Evolutionary conservation across 2,797 vertebrate species (phyloP), one percentile per base, ranked within the genome.

Genomic region (Sylvia borin): DNA sequence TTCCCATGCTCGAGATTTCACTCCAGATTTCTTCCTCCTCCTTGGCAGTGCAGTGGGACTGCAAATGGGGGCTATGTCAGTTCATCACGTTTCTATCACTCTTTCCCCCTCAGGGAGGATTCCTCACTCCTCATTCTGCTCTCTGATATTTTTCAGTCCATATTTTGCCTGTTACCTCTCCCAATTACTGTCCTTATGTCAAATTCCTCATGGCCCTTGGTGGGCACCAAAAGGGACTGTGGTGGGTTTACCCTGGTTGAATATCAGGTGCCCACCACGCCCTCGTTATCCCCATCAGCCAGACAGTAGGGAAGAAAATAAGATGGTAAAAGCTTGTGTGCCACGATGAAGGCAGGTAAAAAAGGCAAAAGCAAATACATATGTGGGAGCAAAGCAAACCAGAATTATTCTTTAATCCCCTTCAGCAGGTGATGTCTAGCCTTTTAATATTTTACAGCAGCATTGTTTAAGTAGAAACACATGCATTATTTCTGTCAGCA

Each of bases 1-100:
- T 73, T 81, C 47, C 16, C 22, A 42, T 34, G 42, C 25, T 61
- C 47, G 40, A 3, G 40, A 3, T 17, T 61, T 61, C 34, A 31
- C 31, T 54, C n/a, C 40, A 61, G 26, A 42, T 75, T 81, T 55
- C 54, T 17, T 11, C 36, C 26, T 48, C 26, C 4, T 79, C 18
- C 34, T 73, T 1, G 2, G 31, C 4, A 26, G 13, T 7, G 16
- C 7, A 67, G 47, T 14, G 14, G 15, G 1, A 9, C 18, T 31
- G 12, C 6, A 9, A 48, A 61, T 5, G 26, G 15, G 5, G 16
- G 5, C 11, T 75, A 6, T 13, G 17, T 34, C 34, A 47, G 40
- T 27, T 54, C 36, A 42, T 27, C 48, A 27, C 20, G 2, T 74
- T 68, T 81, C 62, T 81, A 31, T 6, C 48, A 27, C 27, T 10